A percentile compares a stretch with the other conserved stretches of the same genome.
Evolutionary conservation across 2,797 vertebrate species (phyloP).

Genomic region (Protonibea diacanthus): DNA sequence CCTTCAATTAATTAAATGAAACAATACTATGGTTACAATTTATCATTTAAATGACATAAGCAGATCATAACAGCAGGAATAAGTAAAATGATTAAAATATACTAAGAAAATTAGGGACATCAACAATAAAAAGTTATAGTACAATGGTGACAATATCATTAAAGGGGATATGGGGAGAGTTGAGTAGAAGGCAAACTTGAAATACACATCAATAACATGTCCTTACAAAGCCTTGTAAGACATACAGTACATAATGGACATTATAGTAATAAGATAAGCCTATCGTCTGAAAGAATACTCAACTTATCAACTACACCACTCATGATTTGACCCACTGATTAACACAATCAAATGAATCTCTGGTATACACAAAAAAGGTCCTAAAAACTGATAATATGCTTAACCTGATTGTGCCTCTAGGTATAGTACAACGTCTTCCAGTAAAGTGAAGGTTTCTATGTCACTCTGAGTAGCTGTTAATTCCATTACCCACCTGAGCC

Average conservation of each 20-base stretch:
- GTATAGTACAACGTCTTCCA: constrained; percentile 71
- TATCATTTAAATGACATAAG: constrained; percentile 68
- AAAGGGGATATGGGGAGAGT: constrained; percentile 54
- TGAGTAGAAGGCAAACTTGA: constrained; percentile 75
- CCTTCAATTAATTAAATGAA: constrained; percentile 69
- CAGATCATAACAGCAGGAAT: constrained; percentile 75
- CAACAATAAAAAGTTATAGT: constrained; percentile 76
- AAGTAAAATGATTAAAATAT: constrained; percentile 79
- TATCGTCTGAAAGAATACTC: constrained; percentile 72
- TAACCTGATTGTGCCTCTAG: constrained; percentile 80
- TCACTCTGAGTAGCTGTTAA: constrained; percentile 77
- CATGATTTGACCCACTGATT: constrained; percentile 73
- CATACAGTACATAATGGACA: constrained; percentile 78
- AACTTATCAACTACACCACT: constrained; percentile 72
- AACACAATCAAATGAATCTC: constrained; percentile 76
- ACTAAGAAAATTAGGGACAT: constrained; percentile 74
- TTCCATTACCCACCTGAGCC: constrained; percentile 74
- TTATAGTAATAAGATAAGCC: constrained; percentile 71
- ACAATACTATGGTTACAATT: constrained; percentile 73
- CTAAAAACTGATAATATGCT: constrained; percentile 67
- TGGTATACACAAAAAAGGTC: constrained; percentile 68
- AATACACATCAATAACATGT: constrained; percentile 74
- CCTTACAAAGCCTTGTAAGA: constrained; percentile 77
- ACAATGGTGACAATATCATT: constrained; percentile 74
- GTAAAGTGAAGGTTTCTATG: constrained; percentile 74